Base-by-base conservation (phyloP, 2,797 vertebrate genomes). In the Phoxinus dragarum region DNA sequence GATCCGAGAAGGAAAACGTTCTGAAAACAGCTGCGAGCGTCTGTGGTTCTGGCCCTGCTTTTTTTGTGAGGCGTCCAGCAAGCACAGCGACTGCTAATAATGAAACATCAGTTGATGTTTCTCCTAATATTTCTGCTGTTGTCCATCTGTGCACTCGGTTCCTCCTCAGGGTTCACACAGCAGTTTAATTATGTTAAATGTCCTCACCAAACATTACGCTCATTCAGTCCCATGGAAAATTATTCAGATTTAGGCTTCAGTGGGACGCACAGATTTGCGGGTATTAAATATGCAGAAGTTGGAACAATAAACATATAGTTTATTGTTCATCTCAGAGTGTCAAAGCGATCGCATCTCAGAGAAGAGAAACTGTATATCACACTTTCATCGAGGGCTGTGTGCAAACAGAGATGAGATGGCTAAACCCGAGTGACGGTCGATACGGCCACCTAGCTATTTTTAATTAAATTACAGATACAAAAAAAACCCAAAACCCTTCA, bases 171-270 rank as follows among this genome's bases (percentile, higher is more conserved):
- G 19, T 73, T 2, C 6, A 56, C 10, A 16, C 27, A 0, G 54
- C 38, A 47, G 56, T 61, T 82, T 61, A 34, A 82, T 73, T 82
- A 44, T 36, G 27, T n/a, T 73, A 61, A 64, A 82, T n/a, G 54
- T 36, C 12, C 68, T 44, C 27, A 47, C 68, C n/a, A 47, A 74
- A 61, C 27, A 8, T 31, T 56, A 31, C 1, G 16, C 52, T 68
- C n/a, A 71, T 23, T 61, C 36, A 44, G 52, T 59, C 17, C n/a
- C 27, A 12, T 47, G 54, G 69, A 36, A 44, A 61, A 73, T 47
- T 12, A 61, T 73, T 73, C 69, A 36, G 54, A 73, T 19, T 61
- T 40, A 47, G 80, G 68, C 68, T 61, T 82, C n/a, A 56, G 9
- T 44, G 6, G 10, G 27, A 10, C 3, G 27, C 11, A 34, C 0